Evolutionary conservation across 1,140 invertebrate species (phyloP).

Genomic region (Dinothrombium tinctorium): DNA sequence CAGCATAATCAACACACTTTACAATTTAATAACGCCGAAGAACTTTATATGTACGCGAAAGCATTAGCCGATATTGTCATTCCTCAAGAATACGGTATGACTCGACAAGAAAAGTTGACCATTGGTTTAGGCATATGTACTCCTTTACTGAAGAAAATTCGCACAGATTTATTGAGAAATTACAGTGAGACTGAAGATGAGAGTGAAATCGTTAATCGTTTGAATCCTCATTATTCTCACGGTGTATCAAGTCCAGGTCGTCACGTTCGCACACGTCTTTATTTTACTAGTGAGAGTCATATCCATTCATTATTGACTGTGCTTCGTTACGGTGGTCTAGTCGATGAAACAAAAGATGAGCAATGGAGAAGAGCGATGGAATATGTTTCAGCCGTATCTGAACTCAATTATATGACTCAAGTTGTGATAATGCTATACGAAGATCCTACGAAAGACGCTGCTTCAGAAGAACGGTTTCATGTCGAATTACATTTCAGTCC

Average conservation of each 20-base stretch:
- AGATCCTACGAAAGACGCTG: slow-evolving; percentile 60
- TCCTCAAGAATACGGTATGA: slow-evolving; percentile 96
- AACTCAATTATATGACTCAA: slow-evolving; percentile 98
- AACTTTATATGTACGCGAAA: slow-evolving; percentile 82
- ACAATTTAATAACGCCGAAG: slow-evolving; percentile 78
- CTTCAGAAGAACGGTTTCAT: slow-evolving; percentile 46
- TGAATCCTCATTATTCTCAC: slow-evolving; percentile 91
- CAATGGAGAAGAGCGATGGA: slow-evolving; percentile 97
- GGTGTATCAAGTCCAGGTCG: slow-evolving; percentile 90
- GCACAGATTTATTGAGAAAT: slow-evolving; percentile 77
- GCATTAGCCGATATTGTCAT: slow-evolving; percentile 94
- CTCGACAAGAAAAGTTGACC: slow-evolving; percentile 76
- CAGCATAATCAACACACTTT: slow-evolving; percentile 91
- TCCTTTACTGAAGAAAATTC: slow-evolving; percentile 82
- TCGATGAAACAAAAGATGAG: slow-evolving; percentile 57
- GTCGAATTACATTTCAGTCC: slow-evolving; percentile 94
- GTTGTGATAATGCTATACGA: slow-evolving; percentile 99
- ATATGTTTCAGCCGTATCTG: slow-evolving; percentile 85
- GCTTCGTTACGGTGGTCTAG: slow-evolving; percentile 38
- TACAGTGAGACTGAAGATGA: slow-evolving; percentile 36
- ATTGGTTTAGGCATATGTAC: slow-evolving; percentile 95
- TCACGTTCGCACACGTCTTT: slow-evolving; percentile 70
- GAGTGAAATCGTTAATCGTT: slow-evolving; percentile 66
- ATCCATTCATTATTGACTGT: slow-evolving; percentile 93
- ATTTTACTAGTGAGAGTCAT: slow-evolving; percentile 98